These are phyloP conservation scores for Halocynthia roretzi DNA, from an alignment of 23 tunicate species.

Conservation along the genomic window DNA sequence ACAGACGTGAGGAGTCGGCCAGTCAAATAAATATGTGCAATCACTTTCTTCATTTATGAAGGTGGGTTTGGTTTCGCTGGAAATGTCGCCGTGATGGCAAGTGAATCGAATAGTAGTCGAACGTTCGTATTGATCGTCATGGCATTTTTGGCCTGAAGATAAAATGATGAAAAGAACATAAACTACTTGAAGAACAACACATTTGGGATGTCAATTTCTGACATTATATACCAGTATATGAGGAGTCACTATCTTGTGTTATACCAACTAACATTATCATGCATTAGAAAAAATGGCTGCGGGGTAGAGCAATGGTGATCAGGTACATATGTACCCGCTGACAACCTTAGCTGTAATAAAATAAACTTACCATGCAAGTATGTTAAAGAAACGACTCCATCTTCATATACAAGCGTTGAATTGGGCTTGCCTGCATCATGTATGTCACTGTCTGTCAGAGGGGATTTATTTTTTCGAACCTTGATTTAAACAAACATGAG, in stretches of 20 bases:
- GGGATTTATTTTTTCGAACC: neutral
- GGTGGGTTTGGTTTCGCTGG: conserved; percentile 24
- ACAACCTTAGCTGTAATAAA: too few relatives aligned
- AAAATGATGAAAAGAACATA: neutral
- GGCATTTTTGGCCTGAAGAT: conserved; percentile 33
- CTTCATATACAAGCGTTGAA: conserved; percentile 38
- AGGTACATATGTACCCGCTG: too few relatives aligned
- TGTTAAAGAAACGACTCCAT: conserved; percentile 39
- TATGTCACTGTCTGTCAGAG: neutral
- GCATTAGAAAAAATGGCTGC: too few relatives aligned
- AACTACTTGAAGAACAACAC: too few relatives aligned
- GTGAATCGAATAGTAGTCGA: conserved; percentile 35
- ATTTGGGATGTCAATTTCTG: too few relatives aligned
- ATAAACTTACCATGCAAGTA: conserved; percentile 55
- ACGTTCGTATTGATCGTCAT: conserved; percentile 23
- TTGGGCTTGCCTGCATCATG: conserved; percentile 46
- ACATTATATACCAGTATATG: too few relatives aligned
- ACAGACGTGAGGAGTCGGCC: conserved; percentile 74
- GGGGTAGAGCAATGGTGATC: too few relatives aligned
- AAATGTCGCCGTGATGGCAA: conserved; percentile 35
- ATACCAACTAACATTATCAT: too few relatives aligned
- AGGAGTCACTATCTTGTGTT: too few relatives aligned
- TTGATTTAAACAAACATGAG: too few relatives aligned
- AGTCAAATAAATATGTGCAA: conserved; percentile 60
- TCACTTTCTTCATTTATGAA: conserved; percentile 55